Evolutionary conservation across 2,888 invertebrate genomes (phyloP), one percentile per base, ranked within the genome.

Genomic region (Pristionchus exspectatus): DNA sequence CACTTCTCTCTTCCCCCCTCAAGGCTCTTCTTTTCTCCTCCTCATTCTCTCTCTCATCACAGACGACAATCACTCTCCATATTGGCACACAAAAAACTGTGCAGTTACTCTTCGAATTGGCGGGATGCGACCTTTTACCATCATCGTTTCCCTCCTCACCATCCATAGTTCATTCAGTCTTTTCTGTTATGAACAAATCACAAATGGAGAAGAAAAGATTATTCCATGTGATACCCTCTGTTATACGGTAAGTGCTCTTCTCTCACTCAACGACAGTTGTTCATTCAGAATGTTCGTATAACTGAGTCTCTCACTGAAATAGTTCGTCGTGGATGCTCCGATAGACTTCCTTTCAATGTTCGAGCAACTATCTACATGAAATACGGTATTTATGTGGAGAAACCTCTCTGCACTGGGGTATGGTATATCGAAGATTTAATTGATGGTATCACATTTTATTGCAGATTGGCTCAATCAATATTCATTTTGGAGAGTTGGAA

Each of bases 351-450:
- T 2, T 24, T 85, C 21, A 85, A 33, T 16, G 38, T 59, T 21
- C 18, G 59, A 24, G 21, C 27, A 9, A 56, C 59, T 16, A 27
- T 85, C 59, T 56, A 56, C 10, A 3, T 18, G 18, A 85, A 85
- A n/a, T 85, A 59, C 21, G 24, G 27, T 24, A 24, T 59, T 18
- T n/a, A 38, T 9, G 50, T 85, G 59, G 84, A 85, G 18, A 85
- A 59, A 50, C 84, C 84, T 38, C 56, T 85, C 2, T 85, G 84
- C 27, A 7, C 56, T 10, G 84, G 59, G 59, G 84, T 85, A 33
- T 2, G 59, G 59, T 21, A 7, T 24, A 54, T n/a, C 24, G 66
- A 24, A 66, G 7, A 4, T 30, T 24, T 50, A 44, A 21, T 56
- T 10, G 30, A 85, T 30, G 1, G 30, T 27, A 50, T 27, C 16